phyloP scores from a whole-genome alignment of 2,888 invertebrate genomes.

The Nemapogon koenigi region DNA sequence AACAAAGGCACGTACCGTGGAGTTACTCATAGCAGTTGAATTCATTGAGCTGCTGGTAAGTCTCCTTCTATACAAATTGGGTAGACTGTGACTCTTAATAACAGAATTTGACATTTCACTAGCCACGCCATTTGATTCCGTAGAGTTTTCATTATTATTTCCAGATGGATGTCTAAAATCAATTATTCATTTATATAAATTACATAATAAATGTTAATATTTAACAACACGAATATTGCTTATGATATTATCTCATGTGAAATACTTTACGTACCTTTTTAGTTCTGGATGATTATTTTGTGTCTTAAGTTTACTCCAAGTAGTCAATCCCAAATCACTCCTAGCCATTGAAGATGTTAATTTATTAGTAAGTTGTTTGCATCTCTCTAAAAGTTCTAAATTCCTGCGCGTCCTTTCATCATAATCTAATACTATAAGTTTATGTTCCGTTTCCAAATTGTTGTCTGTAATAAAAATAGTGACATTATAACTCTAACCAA shows the following conservation, averaged over 20 bases:
- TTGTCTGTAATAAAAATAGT: slow-evolving; percentile 46
- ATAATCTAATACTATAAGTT: slow-evolving; percentile 48
- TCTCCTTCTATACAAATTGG: slow-evolving; percentile 71
- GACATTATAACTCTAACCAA: too few relatives aligned
- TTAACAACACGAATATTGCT: neutral
- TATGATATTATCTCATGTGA: too few relatives aligned
- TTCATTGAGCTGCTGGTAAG: slow-evolving; percentile 55
- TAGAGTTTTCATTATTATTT: slow-evolving; percentile 72
- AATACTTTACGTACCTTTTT: slow-evolving; percentile 68
- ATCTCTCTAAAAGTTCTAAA: slow-evolving; percentile 61
- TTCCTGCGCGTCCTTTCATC: slow-evolving; percentile 64
- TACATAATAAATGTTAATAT: neutral
- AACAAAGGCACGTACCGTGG: slow-evolving; percentile 73
- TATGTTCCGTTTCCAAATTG: slow-evolving; percentile 50
- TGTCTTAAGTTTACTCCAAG: slow-evolving; percentile 86
- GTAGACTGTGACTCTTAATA: slow-evolving; percentile 80
- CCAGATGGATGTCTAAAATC: slow-evolving; percentile 75
- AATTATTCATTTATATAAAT: neutral
- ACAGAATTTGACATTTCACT: slow-evolving; percentile 66
- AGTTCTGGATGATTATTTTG: slow-evolving; percentile 71
- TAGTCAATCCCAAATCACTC: slow-evolving; percentile 87
- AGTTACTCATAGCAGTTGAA: slow-evolving; percentile 70
- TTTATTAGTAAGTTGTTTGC: slow-evolving; percentile 58
- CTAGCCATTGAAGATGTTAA: slow-evolving; percentile 83
- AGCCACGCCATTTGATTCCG: slow-evolving; percentile 58